A percentile compares a stretch with the other conserved stretches of the same genome.
Evolutionary conservation across 2,888 invertebrate species (phyloP).

Genomic region (Conchocele bisecta): DNA sequence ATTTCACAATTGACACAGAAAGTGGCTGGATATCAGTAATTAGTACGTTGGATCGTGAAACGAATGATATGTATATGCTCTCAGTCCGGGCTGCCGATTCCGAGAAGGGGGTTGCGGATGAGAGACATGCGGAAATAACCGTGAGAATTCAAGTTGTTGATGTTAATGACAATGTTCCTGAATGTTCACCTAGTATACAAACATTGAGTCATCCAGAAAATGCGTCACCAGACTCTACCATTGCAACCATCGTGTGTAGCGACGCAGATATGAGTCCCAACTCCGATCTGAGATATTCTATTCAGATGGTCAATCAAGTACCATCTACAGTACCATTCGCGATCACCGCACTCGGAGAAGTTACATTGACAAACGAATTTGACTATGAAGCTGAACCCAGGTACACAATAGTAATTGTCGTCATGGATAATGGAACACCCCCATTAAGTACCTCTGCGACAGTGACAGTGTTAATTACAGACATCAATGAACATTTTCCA

Average conservation of each 20-base stretch:
- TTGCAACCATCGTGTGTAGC: no score
- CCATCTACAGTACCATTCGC: no score
- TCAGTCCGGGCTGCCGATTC: conserved; percentile 59
- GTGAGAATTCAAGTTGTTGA: conserved; percentile 97
- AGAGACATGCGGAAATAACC: conserved; percentile 83
- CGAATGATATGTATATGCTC: conserved; percentile 44
- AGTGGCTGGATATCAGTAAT: conserved; percentile 62
- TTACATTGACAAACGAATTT: conserved; percentile 38
- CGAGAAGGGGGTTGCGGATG: conserved; percentile 53
- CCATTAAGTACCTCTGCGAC: conserved; percentile 55
- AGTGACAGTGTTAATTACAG: conserved; percentile 63
- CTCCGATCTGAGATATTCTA: no score
- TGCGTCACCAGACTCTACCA: conserved; percentile 82
- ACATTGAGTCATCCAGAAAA: conserved; percentile 94
- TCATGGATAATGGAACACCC: conserved; percentile 67
- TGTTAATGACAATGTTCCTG: conserved; percentile 96
- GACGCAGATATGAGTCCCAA: no score
- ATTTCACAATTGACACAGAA: conserved; percentile 56
- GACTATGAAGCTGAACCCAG: conserved; percentile 68
- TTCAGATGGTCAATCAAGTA: no score
- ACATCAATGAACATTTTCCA: conserved; percentile 72
- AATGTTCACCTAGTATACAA: conserved; percentile 96
- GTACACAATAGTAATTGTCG: conserved; percentile 67
- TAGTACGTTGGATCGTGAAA: conserved; percentile 66
- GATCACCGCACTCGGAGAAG: no score